Conservation (phyloP, 2,797 vertebrate species). For the Helostoma temminkii region DNA sequence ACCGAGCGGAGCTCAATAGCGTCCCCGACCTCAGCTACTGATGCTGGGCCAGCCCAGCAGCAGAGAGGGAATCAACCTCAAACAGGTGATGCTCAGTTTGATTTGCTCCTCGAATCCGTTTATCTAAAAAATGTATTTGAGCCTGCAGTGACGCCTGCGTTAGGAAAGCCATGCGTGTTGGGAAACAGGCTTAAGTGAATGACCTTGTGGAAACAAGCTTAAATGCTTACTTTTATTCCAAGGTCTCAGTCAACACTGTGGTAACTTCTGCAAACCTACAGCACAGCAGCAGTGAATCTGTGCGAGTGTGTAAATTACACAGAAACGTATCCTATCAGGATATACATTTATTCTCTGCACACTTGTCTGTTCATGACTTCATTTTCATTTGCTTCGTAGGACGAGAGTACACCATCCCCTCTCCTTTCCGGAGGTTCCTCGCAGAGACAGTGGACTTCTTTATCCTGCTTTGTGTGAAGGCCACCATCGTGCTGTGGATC, state of each 20-base stretch:
- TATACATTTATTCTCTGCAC: too few relatives aligned
- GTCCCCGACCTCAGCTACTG: slow-evolving; percentile 14
- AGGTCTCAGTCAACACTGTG: not conserved
- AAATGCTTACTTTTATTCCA: slow-evolving; percentile 33
- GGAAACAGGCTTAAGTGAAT: slow-evolving; percentile 40
- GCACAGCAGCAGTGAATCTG: not conserved
- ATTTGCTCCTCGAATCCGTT: too few relatives aligned
- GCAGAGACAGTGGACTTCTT: slow-evolving; percentile 97
- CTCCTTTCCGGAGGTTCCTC: slow-evolving; percentile 92
- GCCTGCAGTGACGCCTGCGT: not conserved
- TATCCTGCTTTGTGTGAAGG: slow-evolving; percentile 96
- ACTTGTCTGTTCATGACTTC: not conserved
- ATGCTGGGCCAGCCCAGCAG: slow-evolving; percentile 58
- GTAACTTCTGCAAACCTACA: not conserved
- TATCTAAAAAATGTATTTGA: too few relatives aligned
- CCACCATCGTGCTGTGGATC: slow-evolving; percentile 93
- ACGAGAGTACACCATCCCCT: slow-evolving; percentile 92
- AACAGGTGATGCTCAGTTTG: slow-evolving; percentile 78
- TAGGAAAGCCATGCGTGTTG: slow-evolving; percentile 24
- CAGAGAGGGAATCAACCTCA: slow-evolving; percentile 77
- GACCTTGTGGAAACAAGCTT: slow-evolving; percentile 43
- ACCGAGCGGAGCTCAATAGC: slow-evolving; percentile 44
- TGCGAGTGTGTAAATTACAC: too few relatives aligned
- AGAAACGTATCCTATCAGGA: not conserved
- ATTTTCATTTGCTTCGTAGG: slow-evolving; percentile 78